Conservation (phyloP, 2,113 vertebrate species). For the Bubo blakistoni region DNA sequence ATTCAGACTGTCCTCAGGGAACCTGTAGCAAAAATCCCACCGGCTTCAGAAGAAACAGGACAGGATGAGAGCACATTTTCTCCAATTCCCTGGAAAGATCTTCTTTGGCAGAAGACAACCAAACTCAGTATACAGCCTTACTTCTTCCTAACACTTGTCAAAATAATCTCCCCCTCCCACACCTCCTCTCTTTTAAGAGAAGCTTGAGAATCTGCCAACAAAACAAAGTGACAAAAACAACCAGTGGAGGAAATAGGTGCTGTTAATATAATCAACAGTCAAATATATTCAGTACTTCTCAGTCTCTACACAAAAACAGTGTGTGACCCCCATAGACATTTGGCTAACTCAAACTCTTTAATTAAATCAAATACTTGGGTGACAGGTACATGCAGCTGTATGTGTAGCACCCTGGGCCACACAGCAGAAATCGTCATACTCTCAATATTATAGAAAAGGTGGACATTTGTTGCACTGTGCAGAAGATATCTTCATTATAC, state of each 20-base stretch:
- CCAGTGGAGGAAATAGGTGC: neutral
- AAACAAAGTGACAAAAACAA: neutral
- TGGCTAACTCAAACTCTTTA: neutral
- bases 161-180: neutral
- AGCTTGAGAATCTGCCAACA: neutral
- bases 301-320: neutral
- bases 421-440: neutral
- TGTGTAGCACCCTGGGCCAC: neutral
- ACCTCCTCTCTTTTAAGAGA: neutral
- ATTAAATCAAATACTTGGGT: neutral
- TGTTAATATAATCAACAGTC: neutral
- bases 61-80: neutral
- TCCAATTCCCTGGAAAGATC: neutral
- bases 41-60: neutral
- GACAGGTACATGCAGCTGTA: neutral
- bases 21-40: neutral
- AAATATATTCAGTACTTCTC: neutral
- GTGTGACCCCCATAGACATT: neutral
- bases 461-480: neutral
- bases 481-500: neutral
- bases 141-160: neutral
- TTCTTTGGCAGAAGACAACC: neutral
- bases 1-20: neutral
- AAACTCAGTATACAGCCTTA: neutral
- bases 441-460: neutral